These are phyloP conservation scores for Hemicordylus capensis DNA, from an alignment of 2,113 vertebrate species.

Conservation along the genomic window DNA sequence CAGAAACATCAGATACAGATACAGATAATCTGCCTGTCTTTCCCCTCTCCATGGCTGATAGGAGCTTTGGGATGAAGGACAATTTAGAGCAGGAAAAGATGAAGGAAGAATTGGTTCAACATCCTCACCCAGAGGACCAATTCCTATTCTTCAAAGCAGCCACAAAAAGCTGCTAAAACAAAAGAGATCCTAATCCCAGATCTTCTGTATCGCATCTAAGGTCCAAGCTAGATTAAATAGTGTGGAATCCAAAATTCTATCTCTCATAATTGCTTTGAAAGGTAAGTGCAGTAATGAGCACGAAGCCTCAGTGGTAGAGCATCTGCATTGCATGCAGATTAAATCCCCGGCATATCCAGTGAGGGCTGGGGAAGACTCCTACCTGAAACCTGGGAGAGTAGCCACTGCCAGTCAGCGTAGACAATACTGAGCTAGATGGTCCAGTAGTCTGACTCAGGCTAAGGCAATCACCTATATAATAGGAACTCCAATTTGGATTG, in stretches of 20 bases:
- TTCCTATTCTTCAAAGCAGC: not conserved
- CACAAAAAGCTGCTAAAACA: not conserved
- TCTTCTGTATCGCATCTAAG: not conserved
- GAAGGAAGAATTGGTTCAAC: not conserved
- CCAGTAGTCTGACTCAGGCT: too few relatives aligned
- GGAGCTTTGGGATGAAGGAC: too few relatives aligned
- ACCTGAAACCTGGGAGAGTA: too few relatives aligned
- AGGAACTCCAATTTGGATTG: not conserved
- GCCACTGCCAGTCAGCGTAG: too few relatives aligned
- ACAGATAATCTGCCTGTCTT: not conserved
- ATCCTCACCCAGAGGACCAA: not conserved
- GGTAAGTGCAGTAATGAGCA: not conserved
- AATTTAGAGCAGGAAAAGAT: not conserved
- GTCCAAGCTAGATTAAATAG: not conserved
- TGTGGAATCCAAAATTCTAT: not conserved
- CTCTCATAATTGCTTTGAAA: not conserved
- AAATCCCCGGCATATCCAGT: too few relatives aligned
- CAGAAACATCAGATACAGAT: too few relatives aligned
- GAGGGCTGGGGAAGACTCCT: too few relatives aligned
- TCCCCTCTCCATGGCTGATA: not conserved
- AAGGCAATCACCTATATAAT: too few relatives aligned
- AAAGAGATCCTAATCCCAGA: not conserved
- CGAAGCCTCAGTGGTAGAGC: too few relatives aligned
- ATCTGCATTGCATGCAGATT: too few relatives aligned
- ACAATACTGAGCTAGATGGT: too few relatives aligned